phyloP scores from a whole-genome alignment of 2,797 vertebrate species.

The Danio kyathit region DNA sequence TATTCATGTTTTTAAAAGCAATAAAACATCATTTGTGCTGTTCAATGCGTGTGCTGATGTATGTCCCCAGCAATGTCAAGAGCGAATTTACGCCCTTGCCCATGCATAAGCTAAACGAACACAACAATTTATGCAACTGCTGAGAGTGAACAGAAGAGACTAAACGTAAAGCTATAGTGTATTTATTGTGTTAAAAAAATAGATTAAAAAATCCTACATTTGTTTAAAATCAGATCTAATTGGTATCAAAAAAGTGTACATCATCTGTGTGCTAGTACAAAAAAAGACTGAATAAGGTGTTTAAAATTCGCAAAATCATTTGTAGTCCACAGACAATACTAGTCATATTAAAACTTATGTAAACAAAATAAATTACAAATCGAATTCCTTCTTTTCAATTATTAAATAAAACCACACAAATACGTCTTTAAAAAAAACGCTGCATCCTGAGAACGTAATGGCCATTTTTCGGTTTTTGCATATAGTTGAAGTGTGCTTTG shows the following conservation, averaged over 20 bases:
- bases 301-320: background rate
- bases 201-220: too few species aligned
- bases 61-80: too few species aligned
- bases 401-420: background rate
- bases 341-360: constrained; percentile 19
- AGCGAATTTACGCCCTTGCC: too few species aligned
- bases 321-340: background rate
- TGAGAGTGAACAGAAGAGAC: background rate
- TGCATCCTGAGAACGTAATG: background rate
- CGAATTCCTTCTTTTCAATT: background rate
- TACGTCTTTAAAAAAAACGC: background rate
- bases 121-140: background rate
- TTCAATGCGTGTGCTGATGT: too few species aligned
- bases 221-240: background rate
- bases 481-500: background rate
- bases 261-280: background rate
- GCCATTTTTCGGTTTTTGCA: background rate
- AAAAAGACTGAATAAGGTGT: background rate
- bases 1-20: too few species aligned
- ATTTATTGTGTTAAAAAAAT: background rate
- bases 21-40: too few species aligned
- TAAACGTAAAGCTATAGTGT: background rate
- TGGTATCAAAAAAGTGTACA: background rate
- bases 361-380: constrained; percentile 16
- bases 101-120: background rate